Percentiles rank a stretch among this genome's conserved stretches.
Conservation (phyloP, 2,113 vertebrate genomes). For the Catharus bicknelli region DNA sequence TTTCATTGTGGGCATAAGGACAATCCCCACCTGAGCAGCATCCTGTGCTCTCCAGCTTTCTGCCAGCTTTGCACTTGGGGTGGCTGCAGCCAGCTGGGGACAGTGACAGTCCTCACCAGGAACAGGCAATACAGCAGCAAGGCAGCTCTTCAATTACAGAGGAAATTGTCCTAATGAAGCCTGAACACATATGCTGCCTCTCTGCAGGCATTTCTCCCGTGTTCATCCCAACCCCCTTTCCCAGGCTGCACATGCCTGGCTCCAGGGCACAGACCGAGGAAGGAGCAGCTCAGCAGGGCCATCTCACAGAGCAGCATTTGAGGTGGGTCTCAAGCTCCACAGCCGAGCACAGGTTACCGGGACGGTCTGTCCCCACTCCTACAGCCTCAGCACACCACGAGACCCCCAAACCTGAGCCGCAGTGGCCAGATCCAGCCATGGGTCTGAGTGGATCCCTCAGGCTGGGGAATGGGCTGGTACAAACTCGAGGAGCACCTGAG, state of each 20-base stretch:
- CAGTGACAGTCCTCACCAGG: background rate
- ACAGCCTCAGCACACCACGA: background rate
- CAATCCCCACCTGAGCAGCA: background rate
- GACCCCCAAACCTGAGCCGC: background rate
- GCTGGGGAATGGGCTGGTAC: no score
- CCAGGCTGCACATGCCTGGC: background rate
- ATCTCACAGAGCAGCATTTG: accelerated
- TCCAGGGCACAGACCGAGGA: accelerated
- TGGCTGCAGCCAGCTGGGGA: background rate
- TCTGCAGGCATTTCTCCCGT: background rate
- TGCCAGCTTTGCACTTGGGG: background rate
- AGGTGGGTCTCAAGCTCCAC: accelerated
- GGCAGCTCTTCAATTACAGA: background rate
- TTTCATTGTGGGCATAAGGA: background rate
- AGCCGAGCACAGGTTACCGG: background rate
- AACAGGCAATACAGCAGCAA: background rate
- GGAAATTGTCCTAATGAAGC: background rate
- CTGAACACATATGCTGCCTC: background rate
- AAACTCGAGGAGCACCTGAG: accelerated
- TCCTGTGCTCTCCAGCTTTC: background rate
- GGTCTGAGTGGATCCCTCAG: background rate
- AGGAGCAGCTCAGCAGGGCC: background rate
- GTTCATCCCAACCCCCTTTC: background rate
- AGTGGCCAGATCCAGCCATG: background rate
- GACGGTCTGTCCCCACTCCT: background rate